Base-by-base conservation (phyloP, 1,140 invertebrate genomes). In the Hylaeus anthracinus region DNA sequence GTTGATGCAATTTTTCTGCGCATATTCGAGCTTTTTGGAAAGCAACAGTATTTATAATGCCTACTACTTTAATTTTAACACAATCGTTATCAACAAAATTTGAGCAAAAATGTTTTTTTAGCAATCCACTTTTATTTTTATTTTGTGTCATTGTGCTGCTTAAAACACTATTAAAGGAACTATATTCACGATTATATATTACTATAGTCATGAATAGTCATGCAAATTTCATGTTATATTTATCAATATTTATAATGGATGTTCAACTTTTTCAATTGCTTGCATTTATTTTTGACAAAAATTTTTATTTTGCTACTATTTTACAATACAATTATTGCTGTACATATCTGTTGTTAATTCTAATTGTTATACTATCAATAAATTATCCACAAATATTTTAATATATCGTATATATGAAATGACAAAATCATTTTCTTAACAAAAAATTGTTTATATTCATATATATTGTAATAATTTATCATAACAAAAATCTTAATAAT, bases 1-100 rank as follows among this genome's bases (percentile, higher is more conserved):
- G 63, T n/a, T 81, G 61, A 72, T 79, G n/a, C 2, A 87, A 67
- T 55, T 86, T 84, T 15, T 73, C 45, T 48, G 84, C 84, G 12
- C 70, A 86, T 45, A 81, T 66, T 72, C 81, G 61, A 26, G 81
- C 81, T 14, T 72, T 79, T 14, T 82, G 77, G 45, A 80, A 83
- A 65, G 77, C 77, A 70, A 80, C 45, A 10, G 48, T 74, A 53
- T 72, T 79, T 73, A 83, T 58, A 64, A 83, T 64, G 51, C 72
- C 72, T 71, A 67, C 53, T 65, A 82, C 43, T 84, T 76, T 81
- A 53, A 84, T 63, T 76, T 37, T 64, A 79, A 67, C 63, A 58
- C 55, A 56, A 60, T 77, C 55, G 65, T 41, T 63, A 9, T 45
- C 37, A 12, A 37, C 37, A 15, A 26, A 51, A 14, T 8, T 58